Percentiles rank a stretch among this genome's conserved stretches.
phyloP scores from a whole-genome alignment of 2,113 vertebrate genomes.

The Boulengeromyrus knoepffleri region DNA sequence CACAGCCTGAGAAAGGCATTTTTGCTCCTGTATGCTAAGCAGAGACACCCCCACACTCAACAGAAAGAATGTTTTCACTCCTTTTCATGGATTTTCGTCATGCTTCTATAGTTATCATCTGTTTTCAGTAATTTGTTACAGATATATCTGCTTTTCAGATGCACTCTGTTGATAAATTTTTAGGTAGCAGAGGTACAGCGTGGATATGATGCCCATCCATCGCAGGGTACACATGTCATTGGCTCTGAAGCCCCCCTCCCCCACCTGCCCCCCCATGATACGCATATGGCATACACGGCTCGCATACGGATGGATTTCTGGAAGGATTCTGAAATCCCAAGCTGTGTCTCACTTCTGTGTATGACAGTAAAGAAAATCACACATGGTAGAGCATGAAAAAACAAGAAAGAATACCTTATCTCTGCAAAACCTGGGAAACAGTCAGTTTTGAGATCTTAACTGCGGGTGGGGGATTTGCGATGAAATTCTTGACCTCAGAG shows the following conservation, averaged over 20 bases:
- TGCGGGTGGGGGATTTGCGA: constrained; percentile 18
- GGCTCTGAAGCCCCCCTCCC: background rate
- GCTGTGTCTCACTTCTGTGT: background rate
- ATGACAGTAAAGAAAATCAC: background rate
- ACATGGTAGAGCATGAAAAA: background rate
- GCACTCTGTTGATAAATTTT: background rate
- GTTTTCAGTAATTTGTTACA: background rate
- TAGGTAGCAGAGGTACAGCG: background rate
- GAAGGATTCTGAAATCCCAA: background rate
- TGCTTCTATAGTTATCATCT: background rate
- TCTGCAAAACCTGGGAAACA: background rate
- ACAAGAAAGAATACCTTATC: background rate
- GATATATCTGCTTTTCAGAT: background rate
- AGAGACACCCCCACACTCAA: background rate
- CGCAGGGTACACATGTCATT: background rate
- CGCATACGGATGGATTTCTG: background rate
- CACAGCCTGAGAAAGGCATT: background rate
- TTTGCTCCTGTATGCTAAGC: background rate
- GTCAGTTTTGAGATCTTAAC: background rate
- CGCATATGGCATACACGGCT: background rate
- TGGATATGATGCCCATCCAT: background rate
- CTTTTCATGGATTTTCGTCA: background rate
- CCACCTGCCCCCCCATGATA: background rate
- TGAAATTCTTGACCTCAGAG: constrained; percentile 47
- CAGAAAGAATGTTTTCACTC: background rate